A percentile compares a stretch with the other conserved stretches of the same genome.
phyloP scores from a whole-genome alignment of 30 jellyfish, hydroid and myxozoan genomes.

The Aurelia sp. region DNA sequence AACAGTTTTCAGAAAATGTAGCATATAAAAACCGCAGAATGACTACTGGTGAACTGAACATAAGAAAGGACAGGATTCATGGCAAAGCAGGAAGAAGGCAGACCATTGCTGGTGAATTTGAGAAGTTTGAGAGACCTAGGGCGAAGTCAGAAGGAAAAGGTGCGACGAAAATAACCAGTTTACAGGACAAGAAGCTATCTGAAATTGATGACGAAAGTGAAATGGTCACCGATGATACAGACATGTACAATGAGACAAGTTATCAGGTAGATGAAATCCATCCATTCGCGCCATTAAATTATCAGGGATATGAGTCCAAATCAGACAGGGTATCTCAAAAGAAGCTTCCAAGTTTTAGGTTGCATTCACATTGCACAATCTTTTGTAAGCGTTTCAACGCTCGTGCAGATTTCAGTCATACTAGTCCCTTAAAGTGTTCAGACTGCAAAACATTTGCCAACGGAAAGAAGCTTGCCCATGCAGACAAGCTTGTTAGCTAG shows the following conservation, averaged over 20 bases:
- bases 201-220: neutral
- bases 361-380: no score
- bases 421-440: no score
- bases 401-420: no score
- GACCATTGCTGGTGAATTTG: neutral
- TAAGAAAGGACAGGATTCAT: neutral
- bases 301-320: no score
- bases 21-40: slow-evolving; percentile 18
- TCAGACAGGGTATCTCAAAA: no score
- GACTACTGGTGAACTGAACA: slow-evolving; percentile 17
- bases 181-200: neutral
- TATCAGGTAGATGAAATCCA: neutral
- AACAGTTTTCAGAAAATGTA: neutral
- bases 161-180: neutral
- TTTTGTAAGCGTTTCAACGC: no score
- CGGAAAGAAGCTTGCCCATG: no score
- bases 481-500: no score
- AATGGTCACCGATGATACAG: neutral
- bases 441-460: no score
- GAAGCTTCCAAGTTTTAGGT: no score
- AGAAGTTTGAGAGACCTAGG: neutral
- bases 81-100: neutral
- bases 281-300: no score
- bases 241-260: neutral
- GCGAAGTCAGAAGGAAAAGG: neutral